Conservation (phyloP, 2,797 vertebrate genomes). For the Phrynocephalus vlangalii region DNA sequence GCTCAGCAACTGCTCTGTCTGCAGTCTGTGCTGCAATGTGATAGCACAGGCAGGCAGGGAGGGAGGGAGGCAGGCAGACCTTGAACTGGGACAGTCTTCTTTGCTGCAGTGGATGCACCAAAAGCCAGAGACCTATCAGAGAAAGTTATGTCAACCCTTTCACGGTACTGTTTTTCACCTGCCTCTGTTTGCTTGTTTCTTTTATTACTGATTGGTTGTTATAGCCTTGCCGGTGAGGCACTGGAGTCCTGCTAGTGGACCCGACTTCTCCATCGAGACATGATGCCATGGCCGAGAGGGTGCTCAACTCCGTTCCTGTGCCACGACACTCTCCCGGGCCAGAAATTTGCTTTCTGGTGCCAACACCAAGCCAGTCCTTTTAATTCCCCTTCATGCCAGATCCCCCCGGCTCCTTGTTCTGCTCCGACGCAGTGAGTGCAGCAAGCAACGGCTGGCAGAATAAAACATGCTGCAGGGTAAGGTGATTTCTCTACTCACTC, state of each 20-base stretch:
- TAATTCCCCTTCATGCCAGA: not conserved
- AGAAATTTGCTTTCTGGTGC: not conserved
- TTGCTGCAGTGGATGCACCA: too few relatives aligned
- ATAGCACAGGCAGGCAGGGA: not conserved
- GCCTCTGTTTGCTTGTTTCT: not conserved
- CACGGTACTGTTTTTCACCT: too few relatives aligned
- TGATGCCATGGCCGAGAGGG: too few relatives aligned
- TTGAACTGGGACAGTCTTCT: not conserved
- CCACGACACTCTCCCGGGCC: not conserved
- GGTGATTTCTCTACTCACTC: rapidly evolving
- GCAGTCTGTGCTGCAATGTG: conserved; percentile 32
- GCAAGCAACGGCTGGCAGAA: not conserved
- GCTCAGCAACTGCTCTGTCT: conserved; percentile 65
- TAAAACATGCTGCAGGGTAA: too few relatives aligned
- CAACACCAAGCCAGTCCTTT: not conserved
- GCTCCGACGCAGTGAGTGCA: rapidly evolving
- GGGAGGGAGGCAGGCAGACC: not conserved
- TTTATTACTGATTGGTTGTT: not conserved
- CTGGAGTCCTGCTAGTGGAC: not conserved
- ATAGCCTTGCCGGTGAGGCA: not conserved
- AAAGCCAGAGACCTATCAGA: not conserved
- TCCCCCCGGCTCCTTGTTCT: not conserved
- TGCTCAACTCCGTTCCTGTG: not conserved
- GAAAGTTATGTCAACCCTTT: not conserved
- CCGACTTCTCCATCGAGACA: not conserved